Base-by-base conservation (phyloP, 2,888 invertebrate genomes). In the Epirrhoe tristata region DNA sequence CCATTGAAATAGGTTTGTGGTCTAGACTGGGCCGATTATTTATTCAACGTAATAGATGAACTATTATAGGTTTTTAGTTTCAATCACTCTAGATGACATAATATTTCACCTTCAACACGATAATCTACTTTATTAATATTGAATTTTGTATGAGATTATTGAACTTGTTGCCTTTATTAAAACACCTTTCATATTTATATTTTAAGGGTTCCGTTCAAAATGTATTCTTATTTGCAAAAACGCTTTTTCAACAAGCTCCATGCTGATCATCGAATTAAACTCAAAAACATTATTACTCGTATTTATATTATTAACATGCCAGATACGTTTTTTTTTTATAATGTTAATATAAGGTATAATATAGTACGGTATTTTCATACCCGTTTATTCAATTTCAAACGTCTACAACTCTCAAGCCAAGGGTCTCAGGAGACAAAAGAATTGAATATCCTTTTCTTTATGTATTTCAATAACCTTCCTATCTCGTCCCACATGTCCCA, bases 391-490 rank as follows among this genome's bases (percentile, higher is more conserved):
- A 24, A 24, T 24, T 59, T 56, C 12, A 53, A 39, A 16, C 7
- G 55, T 53, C 50, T 56, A 14, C 54, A 43, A 54, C 51, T 51
- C 24, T 34, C 54, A 39, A 51, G 12, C 24, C 54, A 39, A 24
- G 24, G 3, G 24, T 51, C 24, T 34, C 54, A 39, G 46, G 12
- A 43, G 64, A 64, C 43, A 51, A 66, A 56, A 52, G 52, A 54
- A 54, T 61, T 57, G 39, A 51, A 55, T 16, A 64, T 59, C 58
- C 55, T 52, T 67, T 61, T 63, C 50, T 58, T 34, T 51, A 34
- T 53, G 36, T 46, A 63, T 61, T 68, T 68, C 64, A 64, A 71
- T 71, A 74, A 62, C 65, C 50, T n/a, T 17, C 39, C 43, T 66
- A 66, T 63, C 66, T 43, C 64, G 32, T 17, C 32, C 31, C 60